Evolutionary conservation across 2,113 vertebrate species (phyloP), one percentile per base, ranked within the genome.

Genomic region (Nanorana parkeri): DNA sequence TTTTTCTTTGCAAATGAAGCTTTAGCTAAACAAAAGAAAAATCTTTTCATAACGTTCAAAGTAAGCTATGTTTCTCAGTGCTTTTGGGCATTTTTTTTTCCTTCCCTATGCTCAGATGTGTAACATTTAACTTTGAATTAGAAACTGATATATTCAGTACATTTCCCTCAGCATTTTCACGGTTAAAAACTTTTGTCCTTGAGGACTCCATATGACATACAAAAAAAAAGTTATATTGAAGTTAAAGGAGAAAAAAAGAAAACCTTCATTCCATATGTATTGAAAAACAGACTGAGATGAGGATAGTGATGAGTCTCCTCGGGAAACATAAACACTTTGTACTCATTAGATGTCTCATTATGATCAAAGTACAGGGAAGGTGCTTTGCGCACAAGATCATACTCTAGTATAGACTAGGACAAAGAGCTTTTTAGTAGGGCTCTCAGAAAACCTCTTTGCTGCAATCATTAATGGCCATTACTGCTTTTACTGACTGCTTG

Each of bases 281-380:
- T 88, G 84, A 87, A 90, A 90, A 94, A 92, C 82, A 89, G 89
- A 84, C 87, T 91, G 87, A 89, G 84, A 88, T 88, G 86, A 86
- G 89, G 86, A 93, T 75, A 23, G 83, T 90, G 90, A 92, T 91
- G 89, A 88, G 90, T 93, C 91, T 94, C 91, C 89, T 87, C 91
- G 92, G 92, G 90, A 94, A 89, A 90, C 88, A 90, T 93, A 91
- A 92, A 92, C 90, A 91, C 77, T 71, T 86, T 84, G 67, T 89
- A 86, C 85, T 94, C 91, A 92, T 93, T 93, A 93, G 91, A 92
- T 93, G 89, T 73, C 89, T 94, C 90, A 88, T 94, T 93, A 93
- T 92, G 90, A 90, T 88, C 89, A 90, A 93, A 93, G 91, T 88
- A 81, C 91, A 91, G 90, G 85, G 86, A 92, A 90, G 91, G 92